Evolutionary conservation across 2,888 invertebrate genomes (phyloP), one percentile per base, ranked within the genome.

Genomic region (Dolichopus griseipennis): DNA sequence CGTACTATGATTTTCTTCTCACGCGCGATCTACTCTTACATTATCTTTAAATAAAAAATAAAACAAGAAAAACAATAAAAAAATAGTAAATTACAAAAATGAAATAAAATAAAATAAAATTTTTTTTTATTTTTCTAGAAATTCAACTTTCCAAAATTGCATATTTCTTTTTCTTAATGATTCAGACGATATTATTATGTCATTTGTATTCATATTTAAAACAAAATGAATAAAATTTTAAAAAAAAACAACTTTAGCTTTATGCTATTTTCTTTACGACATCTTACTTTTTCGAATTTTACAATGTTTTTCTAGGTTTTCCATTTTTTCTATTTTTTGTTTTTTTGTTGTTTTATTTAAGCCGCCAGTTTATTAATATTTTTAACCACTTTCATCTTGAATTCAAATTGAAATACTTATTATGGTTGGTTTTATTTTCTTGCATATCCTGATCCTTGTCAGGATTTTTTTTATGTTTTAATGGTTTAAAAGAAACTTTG

Each of bases 281-380:
- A n/a, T n/a, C n/a, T n/a, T n/a, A n/a, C n/a, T n/a, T n/a, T n/a
- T n/a, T n/a, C n/a, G 5, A 34, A 9, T 34, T 34, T 34, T 34
- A 9, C 34, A 7, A 34, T 34, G 5, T 34, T 34, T 34, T 7
- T 34, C 9, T 34, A 34, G 9, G 5, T 34, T 34, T 34, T 34
- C 9, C 9, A 7, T 34, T 34, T 34, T 34, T 34, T 37, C 37
- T 37, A 10, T n/a, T n/a, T n/a, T n/a, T n/a, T 37, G 12, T 37
- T 37, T 37, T 37, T 37, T 10, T 10, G 34, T 34, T n/a, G n/a
- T 43, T n/a, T 52, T n/a, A 52, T 52, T 52, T n/a, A 27, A 52
- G 52, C 52, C 52, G 52, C 52, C 18, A 52, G 52, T 52, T 52
- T 52, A 52, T 52, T 52, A 52, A 52, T 52, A 52, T 52, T 52